Percentiles rank a stretch among this genome's conserved stretches.
Conservation (phyloP, 2,797 vertebrate genomes). For the Eospalax fontanierii region DNA sequence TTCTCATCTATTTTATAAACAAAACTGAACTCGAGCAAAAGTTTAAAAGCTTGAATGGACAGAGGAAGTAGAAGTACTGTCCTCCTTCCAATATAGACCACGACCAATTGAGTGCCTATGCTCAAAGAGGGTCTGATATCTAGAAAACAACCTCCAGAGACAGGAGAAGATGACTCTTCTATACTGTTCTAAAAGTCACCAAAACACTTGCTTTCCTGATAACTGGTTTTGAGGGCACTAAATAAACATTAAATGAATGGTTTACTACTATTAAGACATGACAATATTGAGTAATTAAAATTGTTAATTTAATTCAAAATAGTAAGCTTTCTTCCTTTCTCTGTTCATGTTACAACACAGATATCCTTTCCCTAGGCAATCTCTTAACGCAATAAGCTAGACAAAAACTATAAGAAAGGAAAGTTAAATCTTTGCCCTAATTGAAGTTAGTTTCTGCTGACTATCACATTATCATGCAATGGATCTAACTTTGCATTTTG, state of each 20-base stretch:
- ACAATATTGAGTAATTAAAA: background rate
- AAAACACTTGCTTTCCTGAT: conserved; percentile 45
- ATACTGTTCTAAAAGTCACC: background rate
- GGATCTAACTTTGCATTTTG: background rate
- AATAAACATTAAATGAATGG: background rate
- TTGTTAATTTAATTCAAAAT: background rate
- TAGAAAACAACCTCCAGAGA: background rate
- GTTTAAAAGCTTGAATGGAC: background rate
- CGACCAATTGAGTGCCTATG: too few species aligned
- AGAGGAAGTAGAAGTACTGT: background rate
- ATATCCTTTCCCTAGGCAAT: background rate
- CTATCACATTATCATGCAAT: background rate
- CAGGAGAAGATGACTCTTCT: background rate
- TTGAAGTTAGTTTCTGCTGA: background rate
- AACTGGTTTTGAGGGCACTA: background rate
- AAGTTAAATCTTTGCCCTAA: conserved; percentile 9
- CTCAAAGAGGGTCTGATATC: background rate
- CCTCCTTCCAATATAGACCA: background rate
- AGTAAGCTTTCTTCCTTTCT: conserved; percentile 3
- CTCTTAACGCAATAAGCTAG: background rate
- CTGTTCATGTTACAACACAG: conserved; percentile 53
- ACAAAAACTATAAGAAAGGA: conserved; percentile 26
- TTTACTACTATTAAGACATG: background rate
- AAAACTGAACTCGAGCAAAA: background rate
- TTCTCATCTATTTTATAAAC: background rate